A percentile compares a stretch with the other conserved stretches of the same genome.
Conservation (phyloP, 2,113 vertebrate species). For the Acinonyx jubatus region DNA sequence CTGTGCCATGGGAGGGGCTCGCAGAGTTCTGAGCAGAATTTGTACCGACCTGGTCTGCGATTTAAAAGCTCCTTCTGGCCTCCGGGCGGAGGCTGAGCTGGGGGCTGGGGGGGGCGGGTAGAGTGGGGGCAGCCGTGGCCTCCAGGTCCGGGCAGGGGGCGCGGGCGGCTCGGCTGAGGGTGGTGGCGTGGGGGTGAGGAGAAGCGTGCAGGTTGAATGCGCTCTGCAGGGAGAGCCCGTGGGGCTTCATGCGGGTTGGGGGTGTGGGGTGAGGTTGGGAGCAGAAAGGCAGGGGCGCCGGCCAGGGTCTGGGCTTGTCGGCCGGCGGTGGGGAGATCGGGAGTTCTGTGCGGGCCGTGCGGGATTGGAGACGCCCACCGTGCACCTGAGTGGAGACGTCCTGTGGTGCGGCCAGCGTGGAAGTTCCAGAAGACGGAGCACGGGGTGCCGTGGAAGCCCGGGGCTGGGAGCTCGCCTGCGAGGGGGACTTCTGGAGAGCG, state of each 20-base stretch:
- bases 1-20: background rate
- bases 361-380: background rate
- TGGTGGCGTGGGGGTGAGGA: background rate
- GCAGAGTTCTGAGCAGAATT: background rate
- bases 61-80: no score
- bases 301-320: no score
- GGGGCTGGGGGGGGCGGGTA: background rate
- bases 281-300: background rate
- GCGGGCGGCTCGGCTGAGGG: background rate
- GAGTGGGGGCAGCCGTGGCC: background rate
- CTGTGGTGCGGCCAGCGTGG: rapidly evolving
- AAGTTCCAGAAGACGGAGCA: background rate
- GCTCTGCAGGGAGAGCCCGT: background rate
- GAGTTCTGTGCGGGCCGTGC: rapidly evolving
- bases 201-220: background rate
- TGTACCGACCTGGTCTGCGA: background rate
- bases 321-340: background rate
- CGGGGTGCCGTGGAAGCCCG: background rate
- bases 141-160: background rate
- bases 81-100: background rate
- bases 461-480: background rate
- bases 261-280: background rate
- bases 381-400: background rate
- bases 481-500: background rate
- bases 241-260: background rate